These are phyloP conservation scores for Percina caprodes DNA, from an alignment of 2,113 vertebrate genomes.

Conservation along the genomic window DNA sequence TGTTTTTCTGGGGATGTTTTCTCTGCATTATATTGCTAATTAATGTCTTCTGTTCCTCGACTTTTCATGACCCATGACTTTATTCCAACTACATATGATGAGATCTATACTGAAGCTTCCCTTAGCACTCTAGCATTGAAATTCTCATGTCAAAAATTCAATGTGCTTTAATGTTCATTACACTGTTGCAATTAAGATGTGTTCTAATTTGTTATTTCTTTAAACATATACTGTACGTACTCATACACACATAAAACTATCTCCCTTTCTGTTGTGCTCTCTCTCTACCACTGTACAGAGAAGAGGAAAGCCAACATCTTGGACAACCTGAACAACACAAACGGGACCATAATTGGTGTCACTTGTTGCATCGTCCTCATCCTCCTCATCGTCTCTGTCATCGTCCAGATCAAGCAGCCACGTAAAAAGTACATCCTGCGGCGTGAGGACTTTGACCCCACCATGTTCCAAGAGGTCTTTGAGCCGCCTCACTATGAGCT, in stretches of 20 bases:
- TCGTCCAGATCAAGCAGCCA: constrained; percentile 98
- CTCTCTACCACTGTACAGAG: constrained; percentile 80
- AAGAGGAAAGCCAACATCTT: constrained; percentile 95
- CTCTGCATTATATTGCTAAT: constrained; percentile 6
- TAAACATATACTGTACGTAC: not conserved
- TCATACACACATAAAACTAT: not conserved
- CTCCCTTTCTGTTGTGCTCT: constrained; percentile 19
- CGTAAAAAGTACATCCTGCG: constrained; percentile 96
- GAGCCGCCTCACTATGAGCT: constrained; percentile 98
- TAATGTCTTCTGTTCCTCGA: constrained; percentile 29
- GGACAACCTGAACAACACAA: constrained; percentile 98
- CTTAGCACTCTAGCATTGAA: not conserved
- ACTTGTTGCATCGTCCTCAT: constrained; percentile 97
- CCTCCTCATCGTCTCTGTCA: constrained; percentile 94
- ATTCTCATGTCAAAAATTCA: constrained; percentile 7
- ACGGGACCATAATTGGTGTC: constrained; percentile 95
- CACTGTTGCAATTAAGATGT: not conserved
- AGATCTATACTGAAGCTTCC: constrained; percentile 25
- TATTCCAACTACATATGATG: not conserved
- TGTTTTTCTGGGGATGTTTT: not conserved
- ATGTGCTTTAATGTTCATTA: constrained; percentile 17
- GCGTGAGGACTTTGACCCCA: constrained; percentile 97
- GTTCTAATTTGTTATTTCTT: not conserved
- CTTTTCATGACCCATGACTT: constrained; percentile 18
- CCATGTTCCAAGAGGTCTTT: constrained; percentile 98